Evolutionary conservation across 23 tunicate species (phyloP).

Genomic region (Trididemnum miniatum): DNA sequence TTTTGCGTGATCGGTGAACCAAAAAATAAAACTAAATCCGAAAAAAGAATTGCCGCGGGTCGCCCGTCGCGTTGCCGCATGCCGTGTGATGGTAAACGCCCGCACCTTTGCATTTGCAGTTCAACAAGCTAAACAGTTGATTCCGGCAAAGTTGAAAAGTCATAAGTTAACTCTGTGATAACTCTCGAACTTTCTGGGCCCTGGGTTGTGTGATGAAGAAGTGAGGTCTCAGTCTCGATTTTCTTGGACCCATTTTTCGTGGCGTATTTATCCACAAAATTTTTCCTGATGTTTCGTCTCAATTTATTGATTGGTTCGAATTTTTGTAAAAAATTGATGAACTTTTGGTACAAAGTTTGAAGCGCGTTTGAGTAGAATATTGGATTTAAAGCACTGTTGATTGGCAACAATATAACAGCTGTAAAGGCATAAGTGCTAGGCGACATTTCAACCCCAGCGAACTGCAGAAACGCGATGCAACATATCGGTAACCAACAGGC

Average conservation of each 20-base stretch:
- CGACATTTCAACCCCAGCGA: conserved; percentile 34
- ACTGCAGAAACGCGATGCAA: conserved; percentile 32
- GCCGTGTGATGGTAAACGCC: no score
- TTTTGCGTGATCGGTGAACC: no score
- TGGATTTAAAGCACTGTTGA: conserved; percentile 65
- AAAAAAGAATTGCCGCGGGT: no score
- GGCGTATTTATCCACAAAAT: background rate
- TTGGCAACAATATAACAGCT: conserved; percentile 54
- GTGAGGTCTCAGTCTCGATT: background rate
- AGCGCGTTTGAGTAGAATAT: conserved; percentile 43
- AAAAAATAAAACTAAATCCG: no score
- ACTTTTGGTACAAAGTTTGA: background rate
- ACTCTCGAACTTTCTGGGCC: background rate
- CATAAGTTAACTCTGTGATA: conserved; percentile 1
- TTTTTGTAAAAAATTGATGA: background rate
- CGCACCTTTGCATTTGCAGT: no score
- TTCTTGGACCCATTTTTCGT: background rate
- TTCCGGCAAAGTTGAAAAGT: background rate
- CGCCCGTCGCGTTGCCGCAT: no score
- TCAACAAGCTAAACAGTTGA: conserved; percentile 5
- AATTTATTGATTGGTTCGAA: conserved; percentile 11
- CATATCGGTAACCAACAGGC: conserved; percentile 43
- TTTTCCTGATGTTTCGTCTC: background rate
- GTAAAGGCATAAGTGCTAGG: conserved; percentile 43
- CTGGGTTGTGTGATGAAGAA: background rate